These are phyloP conservation scores for Lagopus leucura DNA, from an alignment of 2,113 vertebrate species.

Conservation along the genomic window DNA sequence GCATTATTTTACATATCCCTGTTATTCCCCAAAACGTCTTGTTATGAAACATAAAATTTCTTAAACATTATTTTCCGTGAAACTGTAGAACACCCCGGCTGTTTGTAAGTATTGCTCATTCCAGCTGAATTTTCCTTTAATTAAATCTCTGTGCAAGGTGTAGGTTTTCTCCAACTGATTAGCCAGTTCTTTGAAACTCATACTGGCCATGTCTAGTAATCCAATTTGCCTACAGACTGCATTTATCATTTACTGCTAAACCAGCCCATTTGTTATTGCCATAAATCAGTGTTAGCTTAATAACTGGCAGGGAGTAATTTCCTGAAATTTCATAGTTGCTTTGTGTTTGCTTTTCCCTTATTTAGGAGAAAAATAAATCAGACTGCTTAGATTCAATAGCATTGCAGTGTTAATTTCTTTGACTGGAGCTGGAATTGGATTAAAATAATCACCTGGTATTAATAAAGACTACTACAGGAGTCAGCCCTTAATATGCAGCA, in stretches of 20 bases:
- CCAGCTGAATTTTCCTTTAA: neutral
- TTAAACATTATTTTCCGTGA: neutral
- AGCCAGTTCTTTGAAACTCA: neutral
- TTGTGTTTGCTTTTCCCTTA: neutral
- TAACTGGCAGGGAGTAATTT: neutral
- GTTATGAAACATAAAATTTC: neutral
- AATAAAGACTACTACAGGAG: neutral
- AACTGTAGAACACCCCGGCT: neutral
- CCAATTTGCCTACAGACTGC: neutral
- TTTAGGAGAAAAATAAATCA: neutral
- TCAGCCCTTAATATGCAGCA: neutral
- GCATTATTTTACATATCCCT: neutral
- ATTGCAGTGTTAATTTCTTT: neutral
- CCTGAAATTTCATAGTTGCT: neutral
- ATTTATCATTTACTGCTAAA: neutral
- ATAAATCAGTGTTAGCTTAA: neutral
- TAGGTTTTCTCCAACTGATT: neutral
- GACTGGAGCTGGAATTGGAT: neutral
- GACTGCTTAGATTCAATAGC: neutral
- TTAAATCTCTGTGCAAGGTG: neutral
- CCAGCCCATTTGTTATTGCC: neutral
- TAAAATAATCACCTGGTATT: neutral
- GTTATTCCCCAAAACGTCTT: neutral
- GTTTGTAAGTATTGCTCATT: neutral
- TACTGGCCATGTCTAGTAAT: neutral